These are phyloP conservation scores for Catamblyrhynchus diadema DNA, from an alignment of 2,797 vertebrate genomes.

Conservation along the genomic window DNA sequence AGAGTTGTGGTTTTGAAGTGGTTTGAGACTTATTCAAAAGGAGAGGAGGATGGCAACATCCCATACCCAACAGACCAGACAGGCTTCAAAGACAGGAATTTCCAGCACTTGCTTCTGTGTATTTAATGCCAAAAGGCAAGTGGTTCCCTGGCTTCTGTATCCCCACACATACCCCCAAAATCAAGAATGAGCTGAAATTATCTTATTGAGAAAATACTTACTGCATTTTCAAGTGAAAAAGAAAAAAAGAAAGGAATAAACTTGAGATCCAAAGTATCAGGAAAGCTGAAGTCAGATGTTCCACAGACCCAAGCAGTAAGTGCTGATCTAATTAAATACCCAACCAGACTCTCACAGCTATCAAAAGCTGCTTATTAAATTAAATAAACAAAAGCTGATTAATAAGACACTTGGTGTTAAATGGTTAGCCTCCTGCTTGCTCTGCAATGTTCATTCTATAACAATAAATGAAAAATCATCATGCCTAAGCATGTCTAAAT, in stretches of 20 bases:
- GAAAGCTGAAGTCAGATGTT: not conserved
- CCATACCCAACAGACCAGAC: not conserved
- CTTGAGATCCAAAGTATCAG: not conserved
- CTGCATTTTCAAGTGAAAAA: not conserved
- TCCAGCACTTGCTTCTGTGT: not conserved
- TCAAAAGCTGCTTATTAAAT: slow-evolving; percentile 62
- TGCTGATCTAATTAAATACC: slow-evolving; percentile 69
- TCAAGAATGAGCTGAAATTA: not conserved
- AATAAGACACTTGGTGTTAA: slow-evolving; percentile 64
- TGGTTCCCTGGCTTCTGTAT: not conserved
- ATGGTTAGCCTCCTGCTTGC: slow-evolving; percentile 57
- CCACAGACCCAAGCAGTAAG: not conserved
- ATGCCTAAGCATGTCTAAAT: slow-evolving; percentile 68
- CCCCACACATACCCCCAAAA: not conserved
- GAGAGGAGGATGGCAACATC: not conserved
- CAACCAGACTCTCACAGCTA: slow-evolving; percentile 33
- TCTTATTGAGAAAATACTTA: not conserved
- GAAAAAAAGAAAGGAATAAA: not conserved
- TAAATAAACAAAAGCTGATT: slow-evolving; percentile 71
- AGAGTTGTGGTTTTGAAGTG: not conserved
- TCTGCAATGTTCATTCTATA: slow-evolving; percentile 39
- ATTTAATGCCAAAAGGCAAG: not conserved
- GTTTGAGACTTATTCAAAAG: not conserved
- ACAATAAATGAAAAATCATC: slow-evolving; percentile 73
- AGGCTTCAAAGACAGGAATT: not conserved